These are phyloP conservation scores for Macropis europaea DNA, from an alignment of 2,888 invertebrate genomes.

Conservation along the genomic window DNA sequence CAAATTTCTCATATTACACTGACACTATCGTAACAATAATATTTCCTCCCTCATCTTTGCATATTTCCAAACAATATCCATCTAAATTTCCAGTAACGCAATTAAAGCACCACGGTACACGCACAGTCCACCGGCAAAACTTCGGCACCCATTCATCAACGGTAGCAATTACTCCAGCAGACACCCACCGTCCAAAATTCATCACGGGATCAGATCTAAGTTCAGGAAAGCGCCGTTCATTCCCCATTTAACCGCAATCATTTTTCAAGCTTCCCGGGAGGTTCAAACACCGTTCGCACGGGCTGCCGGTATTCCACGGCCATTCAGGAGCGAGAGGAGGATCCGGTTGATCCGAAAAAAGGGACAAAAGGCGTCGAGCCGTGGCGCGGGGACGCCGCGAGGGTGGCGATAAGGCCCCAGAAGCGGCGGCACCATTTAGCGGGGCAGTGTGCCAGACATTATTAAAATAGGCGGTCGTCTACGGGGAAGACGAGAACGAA, in stretches of 20 bases:
- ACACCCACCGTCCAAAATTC: not conserved
- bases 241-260: too few species aligned
- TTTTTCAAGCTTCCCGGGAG: not conserved
- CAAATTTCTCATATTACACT: too few species aligned
- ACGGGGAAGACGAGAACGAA: slow-evolving; percentile 26
- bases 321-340: not conserved
- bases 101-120: too few species aligned
- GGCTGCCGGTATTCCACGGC: not conserved
- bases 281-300: not conserved
- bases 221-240: too few species aligned
- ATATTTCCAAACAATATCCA: too few species aligned
- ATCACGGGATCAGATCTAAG: too few species aligned
- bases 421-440: slow-evolving; percentile 70
- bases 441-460: slow-evolving; percentile 78
- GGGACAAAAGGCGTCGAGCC: slow-evolving; percentile 16
- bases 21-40: too few species aligned
- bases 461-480: slow-evolving; percentile 70
- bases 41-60: too few species aligned
- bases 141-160: too few species aligned
- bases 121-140: too few species aligned
- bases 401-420: slow-evolving; percentile 55
- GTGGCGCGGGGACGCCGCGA: not conserved
- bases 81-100: too few species aligned
- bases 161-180: not conserved
- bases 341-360: slow-evolving; percentile 3